Evolutionary conservation across 2,797 vertebrate genomes (phyloP).

Genomic region (Anabas testudineus): DNA sequence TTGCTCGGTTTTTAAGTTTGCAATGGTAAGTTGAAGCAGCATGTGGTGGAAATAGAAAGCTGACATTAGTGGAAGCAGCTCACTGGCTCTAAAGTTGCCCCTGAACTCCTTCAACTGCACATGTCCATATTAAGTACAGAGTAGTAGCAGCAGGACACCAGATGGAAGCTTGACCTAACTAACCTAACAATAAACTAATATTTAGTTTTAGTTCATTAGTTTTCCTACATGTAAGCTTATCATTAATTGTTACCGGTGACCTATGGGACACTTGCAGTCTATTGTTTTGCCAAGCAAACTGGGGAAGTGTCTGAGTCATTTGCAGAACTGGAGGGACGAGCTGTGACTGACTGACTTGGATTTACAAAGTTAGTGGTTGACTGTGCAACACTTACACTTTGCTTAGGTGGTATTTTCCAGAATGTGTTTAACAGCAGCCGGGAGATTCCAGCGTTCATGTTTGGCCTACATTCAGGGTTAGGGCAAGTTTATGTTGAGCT

Average conservation of each 20-base stretch:
- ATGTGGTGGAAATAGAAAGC: neutral
- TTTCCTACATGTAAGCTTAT: neutral
- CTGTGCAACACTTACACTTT: conserved; percentile 7
- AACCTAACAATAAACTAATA: neutral
- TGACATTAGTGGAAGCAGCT: neutral
- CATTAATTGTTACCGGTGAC: neutral
- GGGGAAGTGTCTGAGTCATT: conserved; percentile 62
- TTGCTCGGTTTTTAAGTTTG: conserved; percentile 79
- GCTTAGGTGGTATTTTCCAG: conserved; percentile 36
- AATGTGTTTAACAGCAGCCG: conserved; percentile 25
- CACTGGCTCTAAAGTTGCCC: neutral
- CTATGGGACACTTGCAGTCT: conserved; percentile 24
- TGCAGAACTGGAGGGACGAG: conserved; percentile 56
- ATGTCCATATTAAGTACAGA: conserved; percentile 1
- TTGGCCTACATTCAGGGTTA: conserved; percentile 52
- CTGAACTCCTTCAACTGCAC: conserved; percentile 1
- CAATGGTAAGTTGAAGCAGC: conserved; percentile 75
- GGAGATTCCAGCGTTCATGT: conserved; percentile 40
- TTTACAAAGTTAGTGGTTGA: conserved; percentile 27
- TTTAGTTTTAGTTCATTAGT: neutral
- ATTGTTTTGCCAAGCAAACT: conserved; percentile 64
- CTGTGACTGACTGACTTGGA: conserved; percentile 17
- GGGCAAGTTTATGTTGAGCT: conserved; percentile 8
- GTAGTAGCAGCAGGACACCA: neutral
- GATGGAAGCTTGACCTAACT: neutral